A percentile compares a stretch with the other conserved stretches of the same genome.
Conservation (phyloP, 2,888 invertebrate genomes). For the Pristionchus arcanus region DNA sequence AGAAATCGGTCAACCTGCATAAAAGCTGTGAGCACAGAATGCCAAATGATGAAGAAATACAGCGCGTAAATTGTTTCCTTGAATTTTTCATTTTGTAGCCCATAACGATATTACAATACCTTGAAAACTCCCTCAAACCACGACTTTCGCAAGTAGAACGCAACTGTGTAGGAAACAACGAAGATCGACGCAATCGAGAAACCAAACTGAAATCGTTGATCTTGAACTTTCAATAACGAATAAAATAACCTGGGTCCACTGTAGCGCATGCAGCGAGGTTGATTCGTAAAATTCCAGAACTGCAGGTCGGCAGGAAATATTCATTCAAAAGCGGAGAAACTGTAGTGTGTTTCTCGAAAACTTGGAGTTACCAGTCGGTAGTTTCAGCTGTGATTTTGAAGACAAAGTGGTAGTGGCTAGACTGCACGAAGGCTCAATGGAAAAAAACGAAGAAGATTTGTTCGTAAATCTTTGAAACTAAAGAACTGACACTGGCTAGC, state of each 20-base stretch:
- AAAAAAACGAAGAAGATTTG: no score
- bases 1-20: neutral
- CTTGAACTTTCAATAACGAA: neutral
- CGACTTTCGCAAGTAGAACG: conserved; percentile 1
- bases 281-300: neutral
- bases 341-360: neutral
- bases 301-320: neutral
- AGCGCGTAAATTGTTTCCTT: conserved; percentile 33
- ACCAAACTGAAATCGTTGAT: neutral
- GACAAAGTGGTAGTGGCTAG: no score
- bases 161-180: conserved; percentile 17
- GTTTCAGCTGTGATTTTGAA: neutral
- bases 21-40: neutral
- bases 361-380: neutral
- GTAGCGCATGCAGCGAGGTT: neutral
- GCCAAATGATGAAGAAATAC: conserved; percentile 13
- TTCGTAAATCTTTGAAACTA: no score
- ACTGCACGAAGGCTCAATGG: no score
- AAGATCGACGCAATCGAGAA: neutral
- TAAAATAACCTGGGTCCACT: neutral
- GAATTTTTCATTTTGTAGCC: neutral
- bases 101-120: neutral
- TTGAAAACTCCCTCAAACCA: conserved; percentile 48
- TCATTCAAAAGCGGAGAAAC: neutral
- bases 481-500: no score